Conservation (phyloP, 2,888 invertebrate species). For the Agrotis segetum region DNA sequence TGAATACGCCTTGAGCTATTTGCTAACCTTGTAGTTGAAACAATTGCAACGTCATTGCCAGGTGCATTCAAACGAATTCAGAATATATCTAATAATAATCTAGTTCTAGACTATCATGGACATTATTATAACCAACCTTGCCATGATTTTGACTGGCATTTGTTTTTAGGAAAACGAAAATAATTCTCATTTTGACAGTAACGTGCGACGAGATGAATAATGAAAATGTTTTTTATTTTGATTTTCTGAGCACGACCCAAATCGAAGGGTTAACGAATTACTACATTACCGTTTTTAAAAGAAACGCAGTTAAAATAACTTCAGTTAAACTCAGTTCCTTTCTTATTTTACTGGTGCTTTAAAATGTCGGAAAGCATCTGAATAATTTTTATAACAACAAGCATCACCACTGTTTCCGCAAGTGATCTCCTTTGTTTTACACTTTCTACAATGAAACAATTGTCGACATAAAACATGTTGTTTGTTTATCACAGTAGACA, state of each 20-base stretch:
- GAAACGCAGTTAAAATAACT: too few relatives aligned
- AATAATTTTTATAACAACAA: too few relatives aligned
- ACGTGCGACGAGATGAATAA: too few relatives aligned
- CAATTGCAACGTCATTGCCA: neutral
- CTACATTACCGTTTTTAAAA: too few relatives aligned
- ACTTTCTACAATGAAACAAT: neutral
- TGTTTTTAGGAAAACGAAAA: neutral
- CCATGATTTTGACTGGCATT: neutral
- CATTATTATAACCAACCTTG: neutral
- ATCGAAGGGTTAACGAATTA: too few relatives aligned
- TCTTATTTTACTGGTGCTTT: neutral
- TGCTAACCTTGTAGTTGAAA: neutral
- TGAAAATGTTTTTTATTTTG: neutral
- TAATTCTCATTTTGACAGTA: neutral
- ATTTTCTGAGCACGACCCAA: neutral
- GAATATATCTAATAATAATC: neutral
- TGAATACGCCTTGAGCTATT: neutral
- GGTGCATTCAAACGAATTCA: neutral
- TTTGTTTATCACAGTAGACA: neutral
- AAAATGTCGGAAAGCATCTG: neutral
- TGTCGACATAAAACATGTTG: neutral
- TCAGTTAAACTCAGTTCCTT: too few relatives aligned
- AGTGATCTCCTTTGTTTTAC: neutral
- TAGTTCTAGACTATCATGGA: neutral
- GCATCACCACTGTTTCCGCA: neutral